Conservation (phyloP, 2,888 invertebrate genomes). For the Deroplatys truncata region DNA sequence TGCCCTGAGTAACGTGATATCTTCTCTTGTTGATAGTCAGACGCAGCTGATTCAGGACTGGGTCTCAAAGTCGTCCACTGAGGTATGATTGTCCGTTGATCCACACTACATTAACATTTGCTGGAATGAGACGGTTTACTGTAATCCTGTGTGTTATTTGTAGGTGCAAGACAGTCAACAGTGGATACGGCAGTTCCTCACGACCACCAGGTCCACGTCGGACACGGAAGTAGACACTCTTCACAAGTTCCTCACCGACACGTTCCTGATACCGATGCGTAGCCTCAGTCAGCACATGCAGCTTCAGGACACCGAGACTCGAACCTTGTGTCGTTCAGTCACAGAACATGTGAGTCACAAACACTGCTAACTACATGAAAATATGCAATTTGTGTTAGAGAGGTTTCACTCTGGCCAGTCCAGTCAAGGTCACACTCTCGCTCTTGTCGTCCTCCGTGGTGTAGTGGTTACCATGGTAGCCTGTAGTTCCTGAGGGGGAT, state of each 20-base stretch:
- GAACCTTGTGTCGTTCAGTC: background rate
- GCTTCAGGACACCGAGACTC: background rate
- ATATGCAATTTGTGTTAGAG: too few species aligned
- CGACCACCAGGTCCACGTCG: constrained; percentile 26
- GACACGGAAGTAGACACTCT: constrained; percentile 31
- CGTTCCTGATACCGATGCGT: constrained; percentile 31
- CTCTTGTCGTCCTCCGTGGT: too few species aligned
- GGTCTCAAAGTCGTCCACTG: constrained; percentile 30
- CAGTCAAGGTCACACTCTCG: too few species aligned
- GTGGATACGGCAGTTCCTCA: constrained; percentile 31
- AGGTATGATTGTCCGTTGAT: constrained; percentile 2
- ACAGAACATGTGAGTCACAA: background rate
- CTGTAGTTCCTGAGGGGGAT: too few species aligned
- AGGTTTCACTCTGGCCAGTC: too few species aligned
- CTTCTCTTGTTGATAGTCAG: constrained; percentile 32
- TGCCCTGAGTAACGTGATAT: constrained; percentile 33
- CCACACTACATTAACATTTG: background rate
- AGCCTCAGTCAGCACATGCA: constrained; percentile 21
- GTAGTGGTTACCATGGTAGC: too few species aligned
- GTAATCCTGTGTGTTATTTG: background rate
- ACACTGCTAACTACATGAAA: too few species aligned
- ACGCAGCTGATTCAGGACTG: constrained; percentile 31
- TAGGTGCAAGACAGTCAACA: constrained; percentile 30
- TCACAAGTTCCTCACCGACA: constrained; percentile 30
- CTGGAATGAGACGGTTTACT: background rate